These are phyloP conservation scores for Zootoca vivipara DNA, from an alignment of 2,113 vertebrate genomes.

Conservation along the genomic window DNA sequence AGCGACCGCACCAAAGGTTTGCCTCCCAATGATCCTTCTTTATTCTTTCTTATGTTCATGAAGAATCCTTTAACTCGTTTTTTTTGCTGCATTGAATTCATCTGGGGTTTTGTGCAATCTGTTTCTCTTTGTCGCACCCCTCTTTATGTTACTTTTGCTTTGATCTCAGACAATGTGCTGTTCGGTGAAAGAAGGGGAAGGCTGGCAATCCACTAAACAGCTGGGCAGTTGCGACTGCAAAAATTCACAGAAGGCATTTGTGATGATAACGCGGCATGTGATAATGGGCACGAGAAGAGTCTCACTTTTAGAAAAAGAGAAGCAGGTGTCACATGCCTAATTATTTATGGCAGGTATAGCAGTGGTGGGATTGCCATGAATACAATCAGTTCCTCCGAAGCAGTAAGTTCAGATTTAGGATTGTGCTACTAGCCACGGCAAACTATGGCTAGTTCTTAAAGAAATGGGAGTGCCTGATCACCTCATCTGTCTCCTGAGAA, in stretches of 20 bases:
- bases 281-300: background rate
- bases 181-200: background rate
- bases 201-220: slow-evolving; percentile 42
- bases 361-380: background rate
- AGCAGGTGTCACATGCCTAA: background rate
- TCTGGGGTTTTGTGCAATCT: slow-evolving; percentile 33
- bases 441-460: no score
- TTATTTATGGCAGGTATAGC: background rate
- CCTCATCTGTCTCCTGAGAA: no score
- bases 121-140: background rate
- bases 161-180: slow-evolving; percentile 30
- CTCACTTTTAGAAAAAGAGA: background rate
- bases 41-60: background rate
- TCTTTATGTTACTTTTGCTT: background rate
- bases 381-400: background rate
- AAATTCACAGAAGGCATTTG: slow-evolving; percentile 43
- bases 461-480: no score
- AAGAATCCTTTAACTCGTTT: slow-evolving; percentile 38
- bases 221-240: slow-evolving; percentile 32
- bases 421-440: background rate
- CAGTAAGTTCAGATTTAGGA: background rate
- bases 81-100: slow-evolving; percentile 41
- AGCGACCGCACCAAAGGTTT: slow-evolving; percentile 62
- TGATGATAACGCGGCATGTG: slow-evolving; percentile 41
- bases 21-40: background rate